These are phyloP conservation scores for Tretioscincus oriximinensis DNA, from an alignment of 2,113 vertebrate genomes.

Conservation along the genomic window DNA sequence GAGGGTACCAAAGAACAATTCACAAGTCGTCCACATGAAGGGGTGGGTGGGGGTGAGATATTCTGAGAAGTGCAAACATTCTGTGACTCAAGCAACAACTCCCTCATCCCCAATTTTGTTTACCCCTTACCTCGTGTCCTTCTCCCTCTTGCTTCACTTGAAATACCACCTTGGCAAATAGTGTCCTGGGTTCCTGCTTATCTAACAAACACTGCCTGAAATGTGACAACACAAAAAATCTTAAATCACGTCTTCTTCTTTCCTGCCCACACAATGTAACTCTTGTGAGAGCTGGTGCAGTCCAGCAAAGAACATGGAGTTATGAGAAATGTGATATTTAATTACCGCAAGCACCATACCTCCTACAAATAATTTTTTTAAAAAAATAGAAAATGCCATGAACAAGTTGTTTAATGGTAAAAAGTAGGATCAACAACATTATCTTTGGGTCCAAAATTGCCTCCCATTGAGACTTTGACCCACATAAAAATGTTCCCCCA, in stretches of 20 bases:
- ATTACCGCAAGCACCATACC: constrained; percentile 17
- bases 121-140: rapidly evolving
- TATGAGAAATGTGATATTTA: background rate
- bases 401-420: constrained; percentile 37
- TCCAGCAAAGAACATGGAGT: rapidly evolving
- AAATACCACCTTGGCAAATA: constrained; percentile 14
- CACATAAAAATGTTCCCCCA: background rate
- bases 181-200: constrained; percentile 34
- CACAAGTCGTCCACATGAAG: no score
- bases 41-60: no score
- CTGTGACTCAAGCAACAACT: constrained; percentile 32
- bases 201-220: constrained; percentile 18
- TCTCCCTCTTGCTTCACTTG: rapidly evolving
- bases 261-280: background rate
- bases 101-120: background rate
- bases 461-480: background rate
- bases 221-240: background rate
- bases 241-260: background rate
- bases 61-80: background rate
- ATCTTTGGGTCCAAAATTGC: constrained; percentile 16
- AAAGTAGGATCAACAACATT: background rate
- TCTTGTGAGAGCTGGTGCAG: constrained; percentile 15
- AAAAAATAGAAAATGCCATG: rapidly evolving
- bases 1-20: no score
- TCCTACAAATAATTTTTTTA: background rate